Percentiles rank a stretch among this genome's conserved stretches.
Evolutionary conservation across 1,140 invertebrate genomes (phyloP).

Genomic region (Ruditapes philippinarum): DNA sequence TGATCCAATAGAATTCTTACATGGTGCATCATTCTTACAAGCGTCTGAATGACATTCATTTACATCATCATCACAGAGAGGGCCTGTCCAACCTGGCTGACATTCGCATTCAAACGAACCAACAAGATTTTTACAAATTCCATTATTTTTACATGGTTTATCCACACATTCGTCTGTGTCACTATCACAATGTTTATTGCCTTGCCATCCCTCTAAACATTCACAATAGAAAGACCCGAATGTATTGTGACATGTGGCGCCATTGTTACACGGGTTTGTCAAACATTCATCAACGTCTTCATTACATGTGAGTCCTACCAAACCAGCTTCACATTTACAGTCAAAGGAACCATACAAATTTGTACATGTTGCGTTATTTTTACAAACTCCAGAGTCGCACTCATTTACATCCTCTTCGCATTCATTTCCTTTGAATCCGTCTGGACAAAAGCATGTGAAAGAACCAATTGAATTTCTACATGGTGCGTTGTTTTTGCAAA

Average conservation of each 20-base stretch:
- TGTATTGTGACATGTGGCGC: conserved; percentile 41
- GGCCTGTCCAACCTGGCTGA: conserved; percentile 21
- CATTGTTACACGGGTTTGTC: conserved; percentile 47
- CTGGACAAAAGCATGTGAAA: conserved; percentile 47
- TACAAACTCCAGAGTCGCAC: conserved; percentile 60
- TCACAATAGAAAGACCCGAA: conserved; percentile 33
- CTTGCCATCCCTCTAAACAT: conserved; percentile 44
- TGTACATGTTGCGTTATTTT: conserved; percentile 48
- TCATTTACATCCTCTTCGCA: conserved; percentile 53
- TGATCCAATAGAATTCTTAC: conserved; percentile 91
- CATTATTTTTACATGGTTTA: conserved; percentile 71
- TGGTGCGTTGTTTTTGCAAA: conserved; percentile 12
- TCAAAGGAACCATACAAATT: conserved; percentile 84
- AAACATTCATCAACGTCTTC: conserved; percentile 87
- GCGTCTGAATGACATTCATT: conserved; percentile 95
- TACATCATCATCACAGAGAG: conserved; percentile 90
- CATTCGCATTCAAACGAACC: conserved; percentile 88
- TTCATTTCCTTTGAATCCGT: conserved; percentile 26
- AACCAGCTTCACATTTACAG: conserved; percentile 90
- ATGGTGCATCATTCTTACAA: conserved; percentile 96
- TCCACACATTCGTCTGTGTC: conserved; percentile 77
- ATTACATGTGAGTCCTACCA: conserved; percentile 96
- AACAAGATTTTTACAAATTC: conserved; percentile 68
- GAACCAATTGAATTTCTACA: conserved; percentile 48
- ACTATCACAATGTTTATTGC: conserved; percentile 19